phyloP scores from a whole-genome alignment of 2,797 vertebrate genomes.

The Halcyon chelicuti region DNA sequence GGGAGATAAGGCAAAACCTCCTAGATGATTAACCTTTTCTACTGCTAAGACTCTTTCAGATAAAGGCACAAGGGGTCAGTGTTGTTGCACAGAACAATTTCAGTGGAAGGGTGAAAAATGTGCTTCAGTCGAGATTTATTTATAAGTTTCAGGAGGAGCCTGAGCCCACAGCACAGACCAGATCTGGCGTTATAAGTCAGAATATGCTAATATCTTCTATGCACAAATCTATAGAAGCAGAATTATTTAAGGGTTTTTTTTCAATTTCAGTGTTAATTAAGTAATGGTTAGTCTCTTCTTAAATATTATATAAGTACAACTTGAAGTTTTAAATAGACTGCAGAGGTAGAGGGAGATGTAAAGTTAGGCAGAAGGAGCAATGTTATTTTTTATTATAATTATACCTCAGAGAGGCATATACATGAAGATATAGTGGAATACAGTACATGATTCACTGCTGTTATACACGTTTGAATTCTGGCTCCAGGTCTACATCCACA shows the following conservation, averaged over 20 bases:
- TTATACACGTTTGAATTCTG: not conserved
- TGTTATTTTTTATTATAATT: not conserved
- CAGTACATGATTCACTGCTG: not conserved
- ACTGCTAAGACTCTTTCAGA: not conserved
- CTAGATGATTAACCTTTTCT: not conserved
- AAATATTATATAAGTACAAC: not conserved
- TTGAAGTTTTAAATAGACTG: not conserved
- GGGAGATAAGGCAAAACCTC: not conserved
- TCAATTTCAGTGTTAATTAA: not conserved
- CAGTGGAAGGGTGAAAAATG: not conserved
- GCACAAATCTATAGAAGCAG: rapidly evolving
- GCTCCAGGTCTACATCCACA: not conserved
- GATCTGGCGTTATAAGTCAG: not conserved
- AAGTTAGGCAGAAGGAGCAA: not conserved
- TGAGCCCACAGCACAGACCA: not conserved
- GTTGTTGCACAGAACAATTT: constrained; percentile 29
- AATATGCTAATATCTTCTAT: not conserved
- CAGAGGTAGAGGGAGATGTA: not conserved
- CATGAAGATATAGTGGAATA: not conserved
- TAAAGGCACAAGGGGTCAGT: constrained; percentile 68
- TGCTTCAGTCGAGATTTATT: not conserved
- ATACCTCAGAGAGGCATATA: not conserved
- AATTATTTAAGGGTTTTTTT: not conserved
- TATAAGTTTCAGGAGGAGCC: not conserved
- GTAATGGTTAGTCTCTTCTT: not conserved